Base-by-base conservation (phyloP, 2,113 vertebrate genomes). In the Strigops habroptila region DNA sequence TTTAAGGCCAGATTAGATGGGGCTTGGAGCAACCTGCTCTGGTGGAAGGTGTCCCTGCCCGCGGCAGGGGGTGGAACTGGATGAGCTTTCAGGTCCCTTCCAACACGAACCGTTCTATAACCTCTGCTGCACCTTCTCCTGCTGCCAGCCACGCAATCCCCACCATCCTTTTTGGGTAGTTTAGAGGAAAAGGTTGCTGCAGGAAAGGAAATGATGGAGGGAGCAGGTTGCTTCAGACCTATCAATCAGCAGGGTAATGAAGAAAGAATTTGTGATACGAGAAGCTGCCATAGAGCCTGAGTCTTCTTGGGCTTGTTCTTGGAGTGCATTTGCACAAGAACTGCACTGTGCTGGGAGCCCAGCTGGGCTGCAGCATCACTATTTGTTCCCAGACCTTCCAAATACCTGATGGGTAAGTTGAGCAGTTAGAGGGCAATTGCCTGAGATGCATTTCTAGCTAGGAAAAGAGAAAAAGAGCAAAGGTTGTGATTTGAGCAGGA, bases 321-420 rank as follows among this genome's bases (percentile, higher is more conserved):
- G 0, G 0, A 5, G 49, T 21, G 51, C 4, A 5, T 14, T 53
- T 59, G 15, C 43, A 27, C 16, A 39, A 57, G 71, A n/a, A 14
- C 31, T 1, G 3, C 22, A 7, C 28, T 0, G 0, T 4, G 37
- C 19, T 22, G 27, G n/a, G 51, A 27, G 52, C 51, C 49, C 3
- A 0, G 16, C 35, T 52, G 28, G 33, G 57, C 55, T 31, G 16
- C 16, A 27, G 55, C 31, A 10, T 18, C 41, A 10, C 15, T 2
- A 1, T 62, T 57, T 67, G 24, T 18, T 44, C 76, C 44, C 59
- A 64, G 33, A 33, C 14, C 5, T 65, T 62, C 16, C 48, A 25
- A 37, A 12, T 7, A 17, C 27, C 60, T 3, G 25, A 3, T 21
- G 33, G 60, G n/a, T 51, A 78, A 33, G 39, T 0, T 23, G 35